Evolutionary conservation across 2,888 invertebrate genomes (phyloP).

Genomic region (Thumatha senex): DNA sequence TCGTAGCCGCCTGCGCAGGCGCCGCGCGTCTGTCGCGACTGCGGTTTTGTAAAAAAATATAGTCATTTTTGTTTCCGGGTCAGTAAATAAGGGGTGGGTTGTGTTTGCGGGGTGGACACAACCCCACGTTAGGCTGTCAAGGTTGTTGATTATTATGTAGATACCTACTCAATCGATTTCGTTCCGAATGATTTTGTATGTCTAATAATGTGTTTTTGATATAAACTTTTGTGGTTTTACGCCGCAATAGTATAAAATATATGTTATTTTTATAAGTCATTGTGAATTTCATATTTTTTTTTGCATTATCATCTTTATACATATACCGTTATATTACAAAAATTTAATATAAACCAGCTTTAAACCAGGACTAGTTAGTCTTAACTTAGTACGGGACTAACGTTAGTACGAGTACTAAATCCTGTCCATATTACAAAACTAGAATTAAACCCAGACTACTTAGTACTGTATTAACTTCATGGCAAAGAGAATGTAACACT

Average conservation of each 20-base stretch:
- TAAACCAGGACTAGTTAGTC: too few species aligned
- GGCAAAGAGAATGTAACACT: too few species aligned
- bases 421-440: too few species aligned
- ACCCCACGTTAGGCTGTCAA: conserved; percentile 31
- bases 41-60: conserved; percentile 55
- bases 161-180: conserved; percentile 46
- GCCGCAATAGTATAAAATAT: background rate
- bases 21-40: conserved; percentile 61
- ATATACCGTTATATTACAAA: too few species aligned
- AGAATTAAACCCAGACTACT: too few species aligned
- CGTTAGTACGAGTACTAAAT: too few species aligned
- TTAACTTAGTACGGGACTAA: too few species aligned
- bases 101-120: conserved; percentile 31
- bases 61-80: conserved; percentile 53
- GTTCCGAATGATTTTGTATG: conserved; percentile 21
- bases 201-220: conserved; percentile 15
- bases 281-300: too few species aligned
- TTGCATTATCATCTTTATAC: too few species aligned
- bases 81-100: conserved; percentile 40
- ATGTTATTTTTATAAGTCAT: too few species aligned
- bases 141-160: conserved; percentile 44
- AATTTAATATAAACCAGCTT: too few species aligned
- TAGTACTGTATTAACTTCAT: too few species aligned
- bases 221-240: conserved; percentile 7
- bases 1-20: conserved; percentile 54